Evolutionary conservation across 2,113 vertebrate species (phyloP).

Genomic region (Bambusicola thoracicus): DNA sequence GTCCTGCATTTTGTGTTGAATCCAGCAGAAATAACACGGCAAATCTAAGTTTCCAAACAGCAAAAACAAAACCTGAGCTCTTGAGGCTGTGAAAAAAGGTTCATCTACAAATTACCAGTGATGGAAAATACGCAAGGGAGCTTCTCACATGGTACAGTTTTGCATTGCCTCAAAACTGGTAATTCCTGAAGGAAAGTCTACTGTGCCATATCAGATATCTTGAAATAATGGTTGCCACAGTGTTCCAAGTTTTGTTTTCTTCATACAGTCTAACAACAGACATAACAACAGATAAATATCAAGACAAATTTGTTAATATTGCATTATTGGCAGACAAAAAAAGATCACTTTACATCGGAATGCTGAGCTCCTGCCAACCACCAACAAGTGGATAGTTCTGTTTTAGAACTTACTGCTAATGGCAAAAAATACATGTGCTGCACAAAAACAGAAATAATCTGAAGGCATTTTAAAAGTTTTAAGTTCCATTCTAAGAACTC

Average conservation of each 20-base stretch:
- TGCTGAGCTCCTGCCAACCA: not conserved
- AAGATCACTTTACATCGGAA: conserved; percentile 60
- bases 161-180: not conserved
- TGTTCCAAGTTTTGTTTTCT: conserved; percentile 48
- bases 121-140: not conserved
- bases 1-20: not conserved
- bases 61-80: not conserved
- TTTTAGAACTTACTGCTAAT: conserved; percentile 28
- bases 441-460: not conserved
- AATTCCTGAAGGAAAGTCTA: conserved; percentile 12
- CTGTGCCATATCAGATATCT: conserved; percentile 40
- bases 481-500: not conserved
- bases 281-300: conserved; percentile 68
- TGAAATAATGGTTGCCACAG: conserved; percentile 19
- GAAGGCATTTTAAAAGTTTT: not conserved
- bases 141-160: not conserved
- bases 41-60: not conserved
- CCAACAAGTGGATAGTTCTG: conserved; percentile 32
- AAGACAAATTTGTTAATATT: conserved; percentile 62
- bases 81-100: not conserved
- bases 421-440: not conserved
- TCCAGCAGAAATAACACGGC: not conserved
- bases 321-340: conserved; percentile 49
- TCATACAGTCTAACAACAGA: conserved; percentile 34
- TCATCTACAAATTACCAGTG: not conserved